Base-by-base conservation (phyloP, 1,140 invertebrate species). In the Venturia canescens region DNA sequence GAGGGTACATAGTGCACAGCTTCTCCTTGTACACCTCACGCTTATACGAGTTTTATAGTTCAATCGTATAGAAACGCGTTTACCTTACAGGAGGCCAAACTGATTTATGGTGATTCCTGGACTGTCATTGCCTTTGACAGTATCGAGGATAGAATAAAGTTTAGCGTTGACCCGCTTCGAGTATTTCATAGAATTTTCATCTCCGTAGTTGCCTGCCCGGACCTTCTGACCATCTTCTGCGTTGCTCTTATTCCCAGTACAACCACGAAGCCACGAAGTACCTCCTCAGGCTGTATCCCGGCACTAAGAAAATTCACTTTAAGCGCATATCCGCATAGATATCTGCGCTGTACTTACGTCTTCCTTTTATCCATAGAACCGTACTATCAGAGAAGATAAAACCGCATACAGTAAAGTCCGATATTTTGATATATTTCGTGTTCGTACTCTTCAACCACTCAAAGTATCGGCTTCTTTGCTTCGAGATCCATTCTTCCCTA, bases 221-320 rank as follows among this genome's bases (percentile, higher is more conserved):
- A 48, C 21, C 48, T 26, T 26, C 9, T 53, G 15, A 23, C 48
- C 57, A 50, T 74, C 21, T 77, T 77, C 71, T 53, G 21, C 2
- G 5, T 66, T 29, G 75, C 38, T 66, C 48, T 57, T n/a, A n/a
- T n/a, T 44, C 75, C 66, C 13, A 69, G 9, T 18, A n/a, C 13
- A 16, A 26, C 60, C 60, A 63, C 60, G n/a, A n/a, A n/a, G n/a
- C n/a, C n/a, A n/a, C n/a, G 29, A 69, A 2, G 11, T 27, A 18
- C 72, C 31, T 57, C 53, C 26, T n/a, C 63, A 44, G 38, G 27
- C 23, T 18, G 86, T 88, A 85, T 84, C 86, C 83, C 80, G 75
- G 86, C 85, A 84, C 87, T 87, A 82, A 84, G 85, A 83, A 85
- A 86, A 89, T 88, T 85, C 87, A 89, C 89, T 89, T 89, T 87